Evolutionary conservation across 2,113 vertebrate genomes (phyloP).

Genomic region (Speoplatyrhinus poulsoni): DNA sequence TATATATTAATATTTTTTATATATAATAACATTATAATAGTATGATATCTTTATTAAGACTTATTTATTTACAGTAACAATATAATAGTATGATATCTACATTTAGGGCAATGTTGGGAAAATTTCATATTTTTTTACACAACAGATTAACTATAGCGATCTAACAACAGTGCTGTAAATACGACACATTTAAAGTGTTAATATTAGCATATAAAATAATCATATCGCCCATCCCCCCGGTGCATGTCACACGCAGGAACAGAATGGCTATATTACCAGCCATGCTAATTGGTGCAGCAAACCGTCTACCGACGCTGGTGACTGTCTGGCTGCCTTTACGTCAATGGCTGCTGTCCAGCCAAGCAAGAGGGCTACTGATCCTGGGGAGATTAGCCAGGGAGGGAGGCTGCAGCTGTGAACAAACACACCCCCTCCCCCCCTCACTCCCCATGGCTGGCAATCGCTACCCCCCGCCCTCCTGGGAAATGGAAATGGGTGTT

Average conservation of each 20-base stretch:
- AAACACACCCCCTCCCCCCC: slow-evolving; percentile 39
- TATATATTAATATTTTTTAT: no score
- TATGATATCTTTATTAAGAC: no score
- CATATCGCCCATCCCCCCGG: no score
- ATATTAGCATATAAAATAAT: no score
- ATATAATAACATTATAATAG: no score
- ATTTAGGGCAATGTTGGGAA: no score
- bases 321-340: slow-evolving; percentile 10
- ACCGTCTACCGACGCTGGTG: background rate
- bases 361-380: slow-evolving; percentile 39
- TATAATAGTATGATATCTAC: no score
- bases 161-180: no score
- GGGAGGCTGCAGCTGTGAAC: slow-evolving; percentile 70
- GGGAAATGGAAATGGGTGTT: slow-evolving; percentile 70
- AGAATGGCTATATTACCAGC: slow-evolving; percentile 1
- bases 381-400: slow-evolving; percentile 55
- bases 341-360: slow-evolving; percentile 29
- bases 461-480: slow-evolving; percentile 42
- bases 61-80: no score
- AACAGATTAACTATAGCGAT: no score
- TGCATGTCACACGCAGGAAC: background rate
- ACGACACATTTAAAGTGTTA: no score
- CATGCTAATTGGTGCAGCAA: background rate
- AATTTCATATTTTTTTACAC: no score
- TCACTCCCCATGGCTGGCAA: slow-evolving; percentile 19